A percentile compares a stretch with the other conserved stretches of the same genome.
Conservation (phyloP, 2,113 vertebrate genomes). For the Madoqua kirkii region DNA sequence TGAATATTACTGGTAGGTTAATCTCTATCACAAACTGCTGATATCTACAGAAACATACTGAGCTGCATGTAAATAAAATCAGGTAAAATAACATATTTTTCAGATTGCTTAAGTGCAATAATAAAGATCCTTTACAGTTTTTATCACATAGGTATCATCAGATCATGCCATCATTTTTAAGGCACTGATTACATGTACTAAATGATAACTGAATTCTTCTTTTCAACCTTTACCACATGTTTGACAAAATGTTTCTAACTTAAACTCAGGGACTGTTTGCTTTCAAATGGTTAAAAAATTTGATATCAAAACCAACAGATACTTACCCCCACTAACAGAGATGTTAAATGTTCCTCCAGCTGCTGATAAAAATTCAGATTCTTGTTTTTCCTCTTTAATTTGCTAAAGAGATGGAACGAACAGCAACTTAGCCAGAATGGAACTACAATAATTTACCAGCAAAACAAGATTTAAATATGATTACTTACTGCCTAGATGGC, state of each 20-base stretch:
- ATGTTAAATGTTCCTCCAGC: constrained; percentile 83
- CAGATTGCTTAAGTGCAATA: background rate
- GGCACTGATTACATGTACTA: background rate
- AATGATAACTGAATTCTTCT: background rate
- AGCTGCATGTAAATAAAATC: background rate
- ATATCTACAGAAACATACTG: background rate
- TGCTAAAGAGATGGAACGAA: constrained; percentile 49
- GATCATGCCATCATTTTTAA: background rate
- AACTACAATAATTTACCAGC: background rate
- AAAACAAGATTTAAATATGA: constrained; percentile 14
- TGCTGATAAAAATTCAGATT: constrained; percentile 59
- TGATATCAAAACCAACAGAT: background rate
- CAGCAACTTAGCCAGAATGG: constrained; percentile 32
- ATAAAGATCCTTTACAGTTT: background rate
- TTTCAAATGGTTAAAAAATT: background rate
- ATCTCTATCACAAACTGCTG: constrained; percentile 9
- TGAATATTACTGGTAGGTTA: background rate
- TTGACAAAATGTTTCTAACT: background rate
- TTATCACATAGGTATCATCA: background rate
- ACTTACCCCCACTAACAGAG: constrained; percentile 87
- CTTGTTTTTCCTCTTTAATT: constrained; percentile 58
- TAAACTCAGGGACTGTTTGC: background rate
- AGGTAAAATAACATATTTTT: background rate
- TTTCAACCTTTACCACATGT: background rate
- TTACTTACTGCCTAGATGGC: background rate